Evolutionary conservation across 2,113 vertebrate genomes (phyloP), one percentile per base, ranked within the genome.

Genomic region (Bos javanicus): DNA sequence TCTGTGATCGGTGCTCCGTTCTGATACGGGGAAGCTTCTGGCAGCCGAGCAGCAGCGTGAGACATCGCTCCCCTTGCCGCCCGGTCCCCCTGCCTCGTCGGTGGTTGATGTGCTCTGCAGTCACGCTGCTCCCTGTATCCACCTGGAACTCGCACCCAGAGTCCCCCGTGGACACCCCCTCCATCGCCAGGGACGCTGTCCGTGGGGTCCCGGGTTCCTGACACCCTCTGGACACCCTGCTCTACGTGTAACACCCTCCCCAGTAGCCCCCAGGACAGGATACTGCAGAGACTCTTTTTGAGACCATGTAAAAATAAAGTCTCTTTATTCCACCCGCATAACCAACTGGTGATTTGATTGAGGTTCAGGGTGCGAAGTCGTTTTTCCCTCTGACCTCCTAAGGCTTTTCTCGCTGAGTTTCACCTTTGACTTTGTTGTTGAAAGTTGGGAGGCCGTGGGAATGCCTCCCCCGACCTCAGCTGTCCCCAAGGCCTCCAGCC

Each of bases 121-220:
- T n/a, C 46, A 1, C 28, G 8, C 28, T 5, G 52, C 62, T 90
- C 36, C 46, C 62, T 48, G 16, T 1, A 17, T 25, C 39, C 62
- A 26, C 14, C 54, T 64, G 46, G 30, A n/a, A 25, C 56, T 57
- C 64, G 26, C 26, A 39, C 10, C 74, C n/a, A 28, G 25, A 8
- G 10, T 56, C 39, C 48, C 5, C 16, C 13, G n/a, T 13, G 3
- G n/a, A 26, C 11, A 17, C 28, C 23, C 39, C 15, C 25, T 7
- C n/a, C 25, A 0, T 54, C 0, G 2, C 82, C 54, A 19, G 54
- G 54, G n/a, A 57, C 3, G 1, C 23, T 57, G 14, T 57, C 54
- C 5, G 5, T 33, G 6, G 43, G 1, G 5, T n/a, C 76, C 76
- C 21, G 19, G 11, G 12, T 30, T 56, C 52, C 2, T 2, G 15